These are phyloP conservation scores for Rhinolophus ferrumequinum DNA, from an alignment of 2,113 vertebrate species.

Conservation along the genomic window DNA sequence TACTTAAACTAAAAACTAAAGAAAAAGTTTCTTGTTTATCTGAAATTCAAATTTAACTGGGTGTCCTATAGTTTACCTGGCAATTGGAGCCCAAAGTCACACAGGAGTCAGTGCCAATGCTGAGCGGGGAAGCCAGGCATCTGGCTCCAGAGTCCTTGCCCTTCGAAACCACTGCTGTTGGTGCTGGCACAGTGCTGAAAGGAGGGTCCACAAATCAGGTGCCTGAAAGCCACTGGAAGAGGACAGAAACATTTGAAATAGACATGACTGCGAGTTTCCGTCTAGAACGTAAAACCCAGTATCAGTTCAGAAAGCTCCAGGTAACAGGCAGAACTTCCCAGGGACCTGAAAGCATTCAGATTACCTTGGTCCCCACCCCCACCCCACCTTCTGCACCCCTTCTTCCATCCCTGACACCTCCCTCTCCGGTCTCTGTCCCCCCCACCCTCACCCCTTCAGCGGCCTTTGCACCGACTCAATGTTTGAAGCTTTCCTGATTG, in stretches of 20 bases:
- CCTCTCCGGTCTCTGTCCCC: rapidly evolving
- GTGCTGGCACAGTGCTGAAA: rapidly evolving
- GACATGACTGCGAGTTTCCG: not conserved
- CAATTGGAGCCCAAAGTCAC: not conserved
- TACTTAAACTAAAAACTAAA: not conserved
- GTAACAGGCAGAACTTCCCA: not conserved
- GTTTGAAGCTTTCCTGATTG: not conserved
- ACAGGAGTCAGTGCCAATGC: not conserved
- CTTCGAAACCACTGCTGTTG: rapidly evolving
- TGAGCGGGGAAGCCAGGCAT: not conserved
- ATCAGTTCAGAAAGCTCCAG: not conserved
- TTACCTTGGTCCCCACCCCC: not conserved
- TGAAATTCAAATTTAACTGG: not conserved
- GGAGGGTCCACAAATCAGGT: rapidly evolving
- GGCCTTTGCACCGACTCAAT: not conserved
- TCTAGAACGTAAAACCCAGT: not conserved
- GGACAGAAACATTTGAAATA: not conserved
- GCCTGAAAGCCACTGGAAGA: not conserved
- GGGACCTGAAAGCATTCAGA: not conserved
- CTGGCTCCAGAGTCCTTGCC: not conserved
- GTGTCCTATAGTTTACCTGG: not conserved
- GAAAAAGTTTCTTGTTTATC: not conserved
- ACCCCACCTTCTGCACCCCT: not conserved
- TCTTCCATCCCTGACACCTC: not conserved
- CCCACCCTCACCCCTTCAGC: not conserved